Base-by-base conservation (phyloP, 2,888 invertebrate species). In the Ceratothoa steindachneri region DNA sequence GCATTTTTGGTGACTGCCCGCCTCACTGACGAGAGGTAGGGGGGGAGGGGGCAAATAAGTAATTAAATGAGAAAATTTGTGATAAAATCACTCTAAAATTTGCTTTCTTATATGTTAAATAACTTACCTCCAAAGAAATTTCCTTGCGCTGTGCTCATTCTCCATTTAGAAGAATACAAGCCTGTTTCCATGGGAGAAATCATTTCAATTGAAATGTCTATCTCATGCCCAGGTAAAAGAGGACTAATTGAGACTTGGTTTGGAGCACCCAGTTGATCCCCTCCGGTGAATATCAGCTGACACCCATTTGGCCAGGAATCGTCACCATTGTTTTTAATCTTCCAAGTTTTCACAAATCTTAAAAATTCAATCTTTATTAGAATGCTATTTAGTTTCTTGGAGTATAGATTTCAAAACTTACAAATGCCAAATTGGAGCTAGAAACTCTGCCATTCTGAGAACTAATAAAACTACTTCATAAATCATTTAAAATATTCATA, bases 261-360 rank as follows among this genome's bases (percentile, higher is more conserved):
- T 22, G 82, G 80, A 22, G 84, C 87, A 65, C 89, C 88, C 82
- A 92, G 87, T 82, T 87, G 85, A 80, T 87, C 86, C 5, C 93
- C 93, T 77, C 89, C 89, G 19, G 89, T 90, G 83, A 90, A 91
- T 81, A 89, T 88, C 81, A 95, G 85, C 83, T 89, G 90, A 85
- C 95, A 86, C 0, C 86, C 86, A 12, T 88, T 88, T 0, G 97
- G 97, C 97, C 97, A 97, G 22, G 87, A 84, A 81, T 93, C 93
- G 27, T 88, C 88, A 9, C 97, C 97, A 82, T 90, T 90, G 85
- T 97, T 97, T 83, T 90, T 90, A 81, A 97, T 87, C 82, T 89
- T 89, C 94, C 96, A 97, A 67, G 90, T 89, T 86, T 96, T 95
- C 82, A 90, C 88, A 85, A 95, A 95, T 83, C 89, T 90, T 80